A percentile compares a stretch with the other conserved stretches of the same genome.
These are phyloP conservation scores for Pandion haliaetus DNA, from an alignment of 2,113 vertebrate genomes.

Conservation along the genomic window DNA sequence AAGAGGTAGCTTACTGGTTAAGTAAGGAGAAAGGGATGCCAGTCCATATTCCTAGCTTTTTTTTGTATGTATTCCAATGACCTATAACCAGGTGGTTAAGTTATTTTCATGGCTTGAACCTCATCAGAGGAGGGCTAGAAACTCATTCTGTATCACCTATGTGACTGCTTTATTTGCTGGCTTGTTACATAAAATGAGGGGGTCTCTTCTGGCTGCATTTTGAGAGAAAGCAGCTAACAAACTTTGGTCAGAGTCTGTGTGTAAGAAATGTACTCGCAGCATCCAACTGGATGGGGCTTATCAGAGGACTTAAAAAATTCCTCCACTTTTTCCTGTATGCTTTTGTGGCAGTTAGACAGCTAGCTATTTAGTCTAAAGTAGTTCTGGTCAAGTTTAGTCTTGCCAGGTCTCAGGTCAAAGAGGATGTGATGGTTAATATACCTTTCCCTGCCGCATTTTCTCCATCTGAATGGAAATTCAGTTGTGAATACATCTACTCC, in stretches of 20 bases:
- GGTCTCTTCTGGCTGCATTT: neutral
- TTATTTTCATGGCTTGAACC: neutral
- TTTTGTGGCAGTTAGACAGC: neutral
- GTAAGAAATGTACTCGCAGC: neutral
- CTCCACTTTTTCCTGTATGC: neutral
- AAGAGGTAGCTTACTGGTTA: neutral
- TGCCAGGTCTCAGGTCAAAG: neutral
- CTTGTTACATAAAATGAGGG: neutral
- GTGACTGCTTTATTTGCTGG: neutral
- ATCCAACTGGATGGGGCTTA: neutral
- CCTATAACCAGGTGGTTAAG: neutral
- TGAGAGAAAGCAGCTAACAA: neutral
- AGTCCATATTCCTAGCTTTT: neutral
- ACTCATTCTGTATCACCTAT: neutral
- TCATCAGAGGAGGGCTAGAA: neutral
- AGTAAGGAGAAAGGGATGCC: neutral
- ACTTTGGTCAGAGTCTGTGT: neutral
- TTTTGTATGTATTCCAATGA: neutral
- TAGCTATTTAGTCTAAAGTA: neutral
- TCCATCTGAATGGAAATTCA: neutral
- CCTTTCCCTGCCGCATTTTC: neutral
- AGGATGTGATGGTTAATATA: neutral
- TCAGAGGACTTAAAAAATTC: neutral
- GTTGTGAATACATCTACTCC: neutral
- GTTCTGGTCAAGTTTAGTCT: neutral